Base-by-base conservation (phyloP, 2,888 invertebrate genomes). In the Ditula angustiorana region DNA sequence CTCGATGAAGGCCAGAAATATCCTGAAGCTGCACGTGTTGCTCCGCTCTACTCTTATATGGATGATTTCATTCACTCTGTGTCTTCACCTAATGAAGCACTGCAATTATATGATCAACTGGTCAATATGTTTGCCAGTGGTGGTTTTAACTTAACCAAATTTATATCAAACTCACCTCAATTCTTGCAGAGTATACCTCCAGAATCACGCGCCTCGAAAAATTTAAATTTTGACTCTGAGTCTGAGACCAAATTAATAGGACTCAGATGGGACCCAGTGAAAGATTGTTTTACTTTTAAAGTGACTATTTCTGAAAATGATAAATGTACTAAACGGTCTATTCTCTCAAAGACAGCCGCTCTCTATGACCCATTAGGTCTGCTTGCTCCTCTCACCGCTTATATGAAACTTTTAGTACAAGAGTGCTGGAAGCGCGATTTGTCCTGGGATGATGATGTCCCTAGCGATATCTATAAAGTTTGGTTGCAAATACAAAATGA, bases 81-180 rank as follows among this genome's bases (percentile, higher is more conserved):
- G 8, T 21, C 46, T 16, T 41, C 55, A 3, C 3, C 57, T 19
- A 24, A 61, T 3, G 33, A 61, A 10, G 61, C 61, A 4, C 37
- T 58, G 21, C 24, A 58, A 2, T 37, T 35, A n/a, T 55, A 60
- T 44, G 28, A 56, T 8, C 59, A 63, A 16, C 26, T 62, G 44
- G 56, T 63, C 3, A 19, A 50, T 5, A 55, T 67, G 59, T 67
- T 63, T 33, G 37, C 28, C 8, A 21, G 60, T 21, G 67, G 67
- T 28, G 63, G 63, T 10, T 67, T 67, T 13, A 63, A 67, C 2
- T 11, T 67, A 10, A 59, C 59, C 0, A 67, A 67, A 44, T 67
- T 62, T 62, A 50, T 59, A 5, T 55, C 55, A 11, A 61, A 61
- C 13, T 46, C 21, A n/a, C 28, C 37, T 13, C 44, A 52, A 23